Evolutionary conservation across 2,797 vertebrate species (phyloP).

Genomic region (Apodemus agrarius): DNA sequence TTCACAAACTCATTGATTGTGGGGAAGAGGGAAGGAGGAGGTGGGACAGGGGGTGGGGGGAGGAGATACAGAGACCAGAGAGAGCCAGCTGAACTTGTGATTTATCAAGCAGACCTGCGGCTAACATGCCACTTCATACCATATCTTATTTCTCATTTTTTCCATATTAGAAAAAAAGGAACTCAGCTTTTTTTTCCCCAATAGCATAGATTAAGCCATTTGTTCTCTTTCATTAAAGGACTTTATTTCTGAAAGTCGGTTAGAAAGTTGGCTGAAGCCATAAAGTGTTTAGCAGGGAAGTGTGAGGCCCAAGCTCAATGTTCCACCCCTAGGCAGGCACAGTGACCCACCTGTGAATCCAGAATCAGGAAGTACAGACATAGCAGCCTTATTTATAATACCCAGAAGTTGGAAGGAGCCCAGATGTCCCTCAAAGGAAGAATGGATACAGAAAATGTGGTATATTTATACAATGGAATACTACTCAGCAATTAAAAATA

Average conservation of each 20-base stretch:
- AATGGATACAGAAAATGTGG: too few species aligned
- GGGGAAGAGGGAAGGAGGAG: conserved; percentile 84
- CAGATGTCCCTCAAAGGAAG: too few species aligned
- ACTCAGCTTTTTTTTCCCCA: neutral
- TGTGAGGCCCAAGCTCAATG: neutral
- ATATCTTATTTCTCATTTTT: neutral
- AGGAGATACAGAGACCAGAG: conserved; percentile 77
- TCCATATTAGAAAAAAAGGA: conserved; percentile 7
- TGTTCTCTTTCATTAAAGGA: neutral
- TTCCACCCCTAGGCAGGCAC: too few species aligned
- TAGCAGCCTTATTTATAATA: too few species aligned
- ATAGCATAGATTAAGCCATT: neutral
- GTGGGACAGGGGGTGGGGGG: too few species aligned
- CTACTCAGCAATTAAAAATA: too few species aligned
- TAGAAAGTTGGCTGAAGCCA: neutral
- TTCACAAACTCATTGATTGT: conserved; percentile 86
- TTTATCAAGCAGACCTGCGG: conserved; percentile 57
- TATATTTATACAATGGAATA: too few species aligned
- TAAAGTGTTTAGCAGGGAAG: neutral
- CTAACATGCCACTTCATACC: too few species aligned
- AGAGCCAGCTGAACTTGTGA: conserved; percentile 78
- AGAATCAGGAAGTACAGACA: neutral
- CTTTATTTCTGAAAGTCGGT: neutral
- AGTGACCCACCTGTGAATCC: neutral
- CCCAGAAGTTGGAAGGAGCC: too few species aligned